Conservation (phyloP, 2,888 invertebrate genomes). For the Hirudinaria manillensis region DNA sequence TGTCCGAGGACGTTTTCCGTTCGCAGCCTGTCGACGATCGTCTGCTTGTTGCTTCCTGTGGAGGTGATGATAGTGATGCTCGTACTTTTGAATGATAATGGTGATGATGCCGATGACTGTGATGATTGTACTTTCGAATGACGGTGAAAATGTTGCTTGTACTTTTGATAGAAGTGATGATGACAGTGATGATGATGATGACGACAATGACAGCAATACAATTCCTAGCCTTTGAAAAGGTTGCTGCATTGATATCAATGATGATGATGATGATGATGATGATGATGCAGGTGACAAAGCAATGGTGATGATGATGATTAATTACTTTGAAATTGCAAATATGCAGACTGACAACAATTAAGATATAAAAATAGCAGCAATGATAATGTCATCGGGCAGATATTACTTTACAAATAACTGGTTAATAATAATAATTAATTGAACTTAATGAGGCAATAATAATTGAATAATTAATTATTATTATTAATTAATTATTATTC, state of each 20-base stretch:
- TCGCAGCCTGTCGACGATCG: constrained; percentile 62
- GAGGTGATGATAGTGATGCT: background rate
- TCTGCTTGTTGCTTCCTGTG: constrained; percentile 70
- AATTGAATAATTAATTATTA: too few relatives aligned
- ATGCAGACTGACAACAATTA: too few relatives aligned
- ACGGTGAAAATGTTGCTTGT: background rate
- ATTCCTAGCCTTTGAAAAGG: too few relatives aligned
- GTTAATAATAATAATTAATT: too few relatives aligned
- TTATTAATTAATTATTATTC: background rate
- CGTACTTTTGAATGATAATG: constrained; percentile 1
- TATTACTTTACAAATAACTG: too few relatives aligned
- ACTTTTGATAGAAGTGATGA: background rate
- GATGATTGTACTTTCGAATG: background rate
- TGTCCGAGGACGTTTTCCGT: constrained; percentile 64
- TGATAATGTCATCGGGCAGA: too few relatives aligned
- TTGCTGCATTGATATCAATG: background rate
- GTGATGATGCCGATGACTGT: background rate
- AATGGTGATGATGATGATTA: background rate
- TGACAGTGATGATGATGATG: background rate
- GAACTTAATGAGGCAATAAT: too few relatives aligned
- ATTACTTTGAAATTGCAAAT: too few relatives aligned
- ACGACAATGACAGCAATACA: too few relatives aligned
- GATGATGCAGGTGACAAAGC: background rate
- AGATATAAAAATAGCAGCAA: too few relatives aligned
- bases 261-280: constrained; percentile 1